phyloP scores from a whole-genome alignment of 1,140 invertebrate species.

The Plutomurus gul region DNA sequence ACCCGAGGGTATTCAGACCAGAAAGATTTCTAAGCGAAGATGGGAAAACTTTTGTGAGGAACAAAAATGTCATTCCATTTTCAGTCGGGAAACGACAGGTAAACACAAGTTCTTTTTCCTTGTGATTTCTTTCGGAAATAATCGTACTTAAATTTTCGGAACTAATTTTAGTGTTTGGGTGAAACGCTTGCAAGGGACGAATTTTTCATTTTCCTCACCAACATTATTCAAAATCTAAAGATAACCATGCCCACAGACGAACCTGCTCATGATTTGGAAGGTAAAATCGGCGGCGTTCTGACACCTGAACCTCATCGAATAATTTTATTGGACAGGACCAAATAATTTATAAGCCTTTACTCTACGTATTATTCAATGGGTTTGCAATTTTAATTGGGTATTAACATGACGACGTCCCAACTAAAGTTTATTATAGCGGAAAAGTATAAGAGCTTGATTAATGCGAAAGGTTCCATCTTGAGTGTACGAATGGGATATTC shows the following conservation, averaged over 20 bases:
- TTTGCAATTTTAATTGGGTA: too few relatives aligned
- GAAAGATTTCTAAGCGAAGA: conserved; percentile 72
- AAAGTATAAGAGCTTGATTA: too few relatives aligned
- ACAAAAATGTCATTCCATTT: conserved; percentile 75
- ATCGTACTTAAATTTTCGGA: too few relatives aligned
- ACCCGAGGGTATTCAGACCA: conserved; percentile 75
- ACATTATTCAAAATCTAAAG: conserved; percentile 66
- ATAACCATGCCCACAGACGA: conserved; percentile 57
- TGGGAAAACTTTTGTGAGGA: conserved; percentile 65
- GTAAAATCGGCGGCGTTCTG: background rate
- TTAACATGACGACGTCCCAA: too few relatives aligned
- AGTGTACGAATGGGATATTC: too few relatives aligned
- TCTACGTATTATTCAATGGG: too few relatives aligned
- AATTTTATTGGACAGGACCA: too few relatives aligned
- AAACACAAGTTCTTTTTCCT: too few relatives aligned
- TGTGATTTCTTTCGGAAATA: too few relatives aligned
- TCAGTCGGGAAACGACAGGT: conserved; percentile 71
- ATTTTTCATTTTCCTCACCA: conserved; percentile 72
- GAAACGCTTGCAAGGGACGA: conserved; percentile 72
- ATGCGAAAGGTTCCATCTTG: too few relatives aligned
- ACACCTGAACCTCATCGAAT: background rate
- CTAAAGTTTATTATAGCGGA: too few relatives aligned
- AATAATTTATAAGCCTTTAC: too few relatives aligned
- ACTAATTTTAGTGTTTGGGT: conserved; percentile 69
- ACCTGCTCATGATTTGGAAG: conserved; percentile 55